Conservation (phyloP, 2,888 invertebrate genomes). For the Rapana venosa region DNA sequence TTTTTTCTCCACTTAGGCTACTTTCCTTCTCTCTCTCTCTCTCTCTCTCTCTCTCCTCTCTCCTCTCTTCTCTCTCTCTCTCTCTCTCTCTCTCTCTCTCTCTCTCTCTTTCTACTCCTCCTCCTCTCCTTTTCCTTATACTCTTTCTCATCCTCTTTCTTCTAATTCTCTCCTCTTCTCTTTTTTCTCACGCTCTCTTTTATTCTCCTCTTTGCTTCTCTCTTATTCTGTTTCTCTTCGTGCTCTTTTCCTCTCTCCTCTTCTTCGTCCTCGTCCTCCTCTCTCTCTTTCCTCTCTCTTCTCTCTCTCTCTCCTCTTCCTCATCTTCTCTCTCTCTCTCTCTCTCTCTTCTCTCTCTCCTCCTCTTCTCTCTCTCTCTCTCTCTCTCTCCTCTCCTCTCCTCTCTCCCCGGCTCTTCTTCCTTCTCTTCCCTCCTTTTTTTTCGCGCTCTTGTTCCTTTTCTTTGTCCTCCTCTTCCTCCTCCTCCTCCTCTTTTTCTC, state of each 20-base stretch:
- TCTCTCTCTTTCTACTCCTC: not conserved
- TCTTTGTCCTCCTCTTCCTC: not conserved
- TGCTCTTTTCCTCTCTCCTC: not conserved
- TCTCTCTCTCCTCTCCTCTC: not conserved
- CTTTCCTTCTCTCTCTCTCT: not conserved
- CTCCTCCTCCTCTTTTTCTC: too few species aligned
- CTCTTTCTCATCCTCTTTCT: not conserved
- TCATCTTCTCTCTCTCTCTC: not conserved
- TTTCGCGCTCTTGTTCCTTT: not conserved
- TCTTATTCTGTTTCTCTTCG: not conserved
- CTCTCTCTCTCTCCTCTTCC: not conserved
- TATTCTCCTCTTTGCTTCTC: not conserved
- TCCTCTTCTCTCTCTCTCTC: not conserved
- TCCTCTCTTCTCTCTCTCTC: not conserved
- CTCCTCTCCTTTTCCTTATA: not conserved
- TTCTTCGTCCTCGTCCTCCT: not conserved
- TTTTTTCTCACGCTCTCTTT: not conserved
- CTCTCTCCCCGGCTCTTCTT: not conserved
- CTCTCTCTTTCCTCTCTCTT: not conserved
- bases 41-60: not conserved
- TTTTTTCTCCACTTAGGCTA: not conserved
- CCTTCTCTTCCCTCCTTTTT: not conserved
- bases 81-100: not conserved
- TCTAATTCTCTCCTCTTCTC: not conserved
- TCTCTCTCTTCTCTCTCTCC: not conserved